Percentiles rank a stretch among this genome's conserved stretches.
Conservation (phyloP, 2,888 invertebrate genomes). For the Dichetophora obliterata region DNA sequence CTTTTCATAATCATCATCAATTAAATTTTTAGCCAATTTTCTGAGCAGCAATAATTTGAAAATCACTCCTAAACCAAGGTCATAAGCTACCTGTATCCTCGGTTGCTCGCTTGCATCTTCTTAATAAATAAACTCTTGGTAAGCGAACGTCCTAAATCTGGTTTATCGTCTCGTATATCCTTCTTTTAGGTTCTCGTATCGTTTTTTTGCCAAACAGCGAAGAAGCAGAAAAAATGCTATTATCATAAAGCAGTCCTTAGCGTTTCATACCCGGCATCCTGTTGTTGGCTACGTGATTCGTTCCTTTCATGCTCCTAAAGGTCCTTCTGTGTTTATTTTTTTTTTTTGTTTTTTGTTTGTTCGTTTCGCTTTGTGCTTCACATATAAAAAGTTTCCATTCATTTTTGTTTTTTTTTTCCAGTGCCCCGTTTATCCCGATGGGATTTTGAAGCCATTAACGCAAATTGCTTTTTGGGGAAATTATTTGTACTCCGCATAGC, state of each 20-base stretch:
- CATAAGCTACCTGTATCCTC: conserved; percentile 43
- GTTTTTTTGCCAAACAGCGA: conserved; percentile 21
- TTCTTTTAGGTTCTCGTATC: conserved; percentile 43
- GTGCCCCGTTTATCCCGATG: conserved; percentile 60
- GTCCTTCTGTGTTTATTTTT: conserved; percentile 54
- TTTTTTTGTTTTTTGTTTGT: conserved; percentile 12
- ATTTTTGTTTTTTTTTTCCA: conserved; percentile 36
- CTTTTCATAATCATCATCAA: background rate
- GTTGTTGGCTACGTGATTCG: conserved; percentile 38
- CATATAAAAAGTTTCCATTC: conserved; percentile 46
- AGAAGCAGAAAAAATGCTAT: conserved; percentile 45
- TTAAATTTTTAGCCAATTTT: conserved; percentile 54
- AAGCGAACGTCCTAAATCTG: conserved; percentile 58
- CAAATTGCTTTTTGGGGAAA: conserved; percentile 66
- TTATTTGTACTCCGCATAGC: conserved; percentile 60
- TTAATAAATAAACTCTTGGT: conserved; percentile 16
- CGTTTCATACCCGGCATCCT: conserved; percentile 29
- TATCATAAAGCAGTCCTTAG: conserved; percentile 58
- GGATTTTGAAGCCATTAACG: conserved; percentile 64
- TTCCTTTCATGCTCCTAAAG: conserved; percentile 56
- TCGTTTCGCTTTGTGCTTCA: conserved; percentile 37
- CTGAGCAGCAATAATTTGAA: conserved; percentile 58
- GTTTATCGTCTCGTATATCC: conserved; percentile 60
- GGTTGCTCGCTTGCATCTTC: conserved; percentile 41
- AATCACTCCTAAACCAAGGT: conserved; percentile 48